Percentiles rank a stretch among this genome's conserved stretches.
phyloP scores from a whole-genome alignment of 2,888 invertebrate species.

The Meganola albula region DNA sequence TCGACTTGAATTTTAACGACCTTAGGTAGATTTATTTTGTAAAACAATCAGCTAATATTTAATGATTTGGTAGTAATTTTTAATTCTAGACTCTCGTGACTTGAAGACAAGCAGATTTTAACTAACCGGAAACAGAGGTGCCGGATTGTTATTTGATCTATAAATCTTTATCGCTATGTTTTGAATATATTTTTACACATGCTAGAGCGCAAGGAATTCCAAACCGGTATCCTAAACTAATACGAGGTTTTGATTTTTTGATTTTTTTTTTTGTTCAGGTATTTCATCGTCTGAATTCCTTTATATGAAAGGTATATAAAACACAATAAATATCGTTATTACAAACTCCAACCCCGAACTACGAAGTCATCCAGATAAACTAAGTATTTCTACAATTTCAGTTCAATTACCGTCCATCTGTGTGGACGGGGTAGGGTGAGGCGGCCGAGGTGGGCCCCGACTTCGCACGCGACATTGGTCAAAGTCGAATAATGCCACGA shows the following conservation, averaged over 20 bases:
- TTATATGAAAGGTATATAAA: constrained; percentile 14
- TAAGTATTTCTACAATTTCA: constrained; percentile 20
- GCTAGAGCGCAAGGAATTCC: too few relatives aligned
- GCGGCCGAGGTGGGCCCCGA: constrained; percentile 12
- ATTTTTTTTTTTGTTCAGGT: too few relatives aligned
- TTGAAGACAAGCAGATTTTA: too few relatives aligned
- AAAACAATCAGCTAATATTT: too few relatives aligned
- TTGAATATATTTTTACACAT: constrained; percentile 22
- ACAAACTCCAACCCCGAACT: constrained; percentile 2
- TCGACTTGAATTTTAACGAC: too few relatives aligned
- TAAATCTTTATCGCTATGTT: constrained; percentile 14
- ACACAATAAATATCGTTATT: constrained; percentile 1
- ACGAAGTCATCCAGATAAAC: constrained; percentile 19
- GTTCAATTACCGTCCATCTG: constrained; percentile 28
- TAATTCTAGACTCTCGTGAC: too few relatives aligned
- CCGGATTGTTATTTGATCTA: constrained; percentile 11
- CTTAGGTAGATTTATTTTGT: too few relatives aligned
- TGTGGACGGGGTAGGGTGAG: constrained; percentile 12
- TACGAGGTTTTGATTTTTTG: too few relatives aligned
- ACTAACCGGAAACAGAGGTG: too few relatives aligned
- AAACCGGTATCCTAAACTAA: too few relatives aligned
- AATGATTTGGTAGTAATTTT: too few relatives aligned
- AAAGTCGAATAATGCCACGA: constrained; percentile 42
- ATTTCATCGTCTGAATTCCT: too few relatives aligned
- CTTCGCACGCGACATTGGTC: constrained; percentile 51